A percentile compares a stretch with the other conserved stretches of the same genome.
Evolutionary conservation across 30 jellyfish, hydroid and myxozoan genomes (phyloP).

Genomic region (Cassiopea andromeda): DNA sequence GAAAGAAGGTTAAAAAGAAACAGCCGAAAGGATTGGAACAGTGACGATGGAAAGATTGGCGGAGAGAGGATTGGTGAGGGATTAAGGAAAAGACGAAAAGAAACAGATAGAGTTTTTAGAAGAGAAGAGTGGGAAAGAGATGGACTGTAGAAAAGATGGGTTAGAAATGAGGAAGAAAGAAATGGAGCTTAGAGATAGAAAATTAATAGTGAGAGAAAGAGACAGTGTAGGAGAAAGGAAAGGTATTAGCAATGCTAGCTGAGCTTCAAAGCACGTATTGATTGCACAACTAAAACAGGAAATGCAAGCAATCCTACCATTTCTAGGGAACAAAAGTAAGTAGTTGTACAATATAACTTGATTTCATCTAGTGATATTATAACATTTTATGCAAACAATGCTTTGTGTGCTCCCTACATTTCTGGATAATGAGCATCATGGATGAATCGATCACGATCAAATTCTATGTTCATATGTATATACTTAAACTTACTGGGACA

Average conservation of each 20-base stretch:
- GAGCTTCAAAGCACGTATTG: neutral
- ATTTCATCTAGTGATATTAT: neutral
- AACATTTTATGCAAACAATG: neutral
- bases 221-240: neutral
- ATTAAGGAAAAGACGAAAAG: neutral
- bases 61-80: constrained; percentile 4
- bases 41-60: constrained; percentile 15
- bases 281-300: neutral
- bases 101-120: constrained; percentile 8
- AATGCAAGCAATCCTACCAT: neutral
- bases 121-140: constrained; percentile 18
- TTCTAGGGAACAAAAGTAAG: neutral
- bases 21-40: constrained; percentile 34
- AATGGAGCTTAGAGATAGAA: neutral
- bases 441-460: neutral
- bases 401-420: neutral
- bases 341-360: neutral
- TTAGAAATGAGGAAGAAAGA: constrained; percentile 11
- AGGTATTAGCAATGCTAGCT: neutral
- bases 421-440: neutral
- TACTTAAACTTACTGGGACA: neutral
- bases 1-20: neutral
- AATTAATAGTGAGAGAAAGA: neutral
- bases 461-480: neutral
- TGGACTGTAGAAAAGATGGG: constrained; percentile 5